Base-by-base conservation (phyloP, 2,888 invertebrate genomes). In the Psylliodes chrysocephalus region DNA sequence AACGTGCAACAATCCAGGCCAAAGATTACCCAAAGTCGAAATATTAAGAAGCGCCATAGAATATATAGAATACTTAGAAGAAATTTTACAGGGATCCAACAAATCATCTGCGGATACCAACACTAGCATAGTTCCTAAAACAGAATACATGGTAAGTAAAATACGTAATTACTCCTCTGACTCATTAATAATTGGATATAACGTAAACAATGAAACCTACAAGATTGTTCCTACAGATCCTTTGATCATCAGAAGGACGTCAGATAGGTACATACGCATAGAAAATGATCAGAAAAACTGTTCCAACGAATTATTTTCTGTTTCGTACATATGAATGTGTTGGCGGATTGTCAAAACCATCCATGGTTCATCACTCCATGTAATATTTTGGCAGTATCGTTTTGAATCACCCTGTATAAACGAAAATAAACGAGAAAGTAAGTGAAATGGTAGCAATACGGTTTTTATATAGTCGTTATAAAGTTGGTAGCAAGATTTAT, bases 1-100 rank as follows among this genome's bases (percentile, higher is more conserved):
- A 59, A 96, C 98, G 0, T 93, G 97, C 75, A 93, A 95, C 61
- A 96, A 95, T 84, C 98, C 98, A 0, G 96, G 95, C 78, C 98
- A 98, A 76, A 86, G 98, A 57, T 85, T 99, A 74, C 98, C 98
- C 1, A 99, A 99, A 85, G 92, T 99, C 68, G 98, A 99, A 84
- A 98, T 99, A 71, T 86, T 99, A 33, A 86, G 98, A 67, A 96
- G 96, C 74, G 98, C 98, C 38, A 99, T 99, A 78, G 98, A 98
- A 76, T 98, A 98, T 81, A 98, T 98, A 72, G 98, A 97, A 79
- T 90, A 92, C 71, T 83, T 95, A 69, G 95, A 95, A 78, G 93
- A 94, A 63, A 86, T 95, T 2, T 81, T 95, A 1, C 88, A 92
- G 79, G 91, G 88, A 0, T 88, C 89, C 7, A 22, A n/a, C n/a